Base-by-base conservation (phyloP, 2,888 invertebrate genomes). In the Pachymerium ferrugineum region DNA sequence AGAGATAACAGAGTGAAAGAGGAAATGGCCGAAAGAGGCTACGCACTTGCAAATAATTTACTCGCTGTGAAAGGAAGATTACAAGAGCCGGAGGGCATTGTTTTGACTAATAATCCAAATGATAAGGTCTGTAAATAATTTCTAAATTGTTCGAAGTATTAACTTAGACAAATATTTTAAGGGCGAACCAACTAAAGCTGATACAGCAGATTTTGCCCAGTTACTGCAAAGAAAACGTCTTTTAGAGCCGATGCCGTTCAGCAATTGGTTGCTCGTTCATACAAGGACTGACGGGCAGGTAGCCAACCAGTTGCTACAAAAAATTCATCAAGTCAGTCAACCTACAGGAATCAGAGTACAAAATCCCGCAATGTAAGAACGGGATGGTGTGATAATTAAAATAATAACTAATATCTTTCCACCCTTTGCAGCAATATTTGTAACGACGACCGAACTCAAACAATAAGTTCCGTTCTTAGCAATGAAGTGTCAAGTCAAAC, bases 161-260 rank as follows among this genome's bases (percentile, higher is more conserved):
- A 0, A 28, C 25, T 1, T 54, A 1, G 8, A n/a, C n/a, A n/a
- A n/a, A n/a, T n/a, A n/a, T n/a, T 28, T 16, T n/a, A n/a, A 30
- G 29, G 22, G 35, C 1, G 8, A 19, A 16, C 22, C n/a, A 1
- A 83, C 81, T 76, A 78, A 79, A 5, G 82, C 85, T 0, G 89
- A 88, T 12, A 82, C 83, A 0, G 92, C 90, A 0, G 92, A 94
- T 73, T 96, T 95, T 94, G 89, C 90, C 0, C 81, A 84, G 0
- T 87, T 88, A 38, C 85, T 94, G 80, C 84, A 90, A 76, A 81
- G 83, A 74, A 76, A 47, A 74, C 80, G 71, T 73, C 74, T 79
- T 74, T 73, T 73, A 31, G 29, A 30, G 1, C 69, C 81, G 3
- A 78, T 80, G 0, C 54, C 75, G 14, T 76, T 84, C 35, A 67